phyloP scores from a whole-genome alignment of 1,140 invertebrate species.

The Anagrus nilaparvatae region DNA sequence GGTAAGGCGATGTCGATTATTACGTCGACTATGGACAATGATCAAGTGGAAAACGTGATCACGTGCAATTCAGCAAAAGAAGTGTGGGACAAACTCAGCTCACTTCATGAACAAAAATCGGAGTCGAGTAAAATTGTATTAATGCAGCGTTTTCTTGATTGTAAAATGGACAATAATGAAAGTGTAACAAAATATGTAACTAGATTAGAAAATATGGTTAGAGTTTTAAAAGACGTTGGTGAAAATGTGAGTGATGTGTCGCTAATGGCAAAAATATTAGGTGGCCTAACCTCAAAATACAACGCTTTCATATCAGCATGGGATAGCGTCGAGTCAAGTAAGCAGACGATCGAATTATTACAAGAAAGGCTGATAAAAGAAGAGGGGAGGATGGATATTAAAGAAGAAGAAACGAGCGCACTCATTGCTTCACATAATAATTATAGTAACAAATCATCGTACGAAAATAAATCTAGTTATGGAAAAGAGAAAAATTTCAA shows the following conservation, averaged over 20 bases:
- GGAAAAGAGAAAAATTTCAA: neutral
- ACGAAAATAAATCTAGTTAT: neutral
- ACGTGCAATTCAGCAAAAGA: conserved; percentile 8
- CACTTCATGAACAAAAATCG: conserved; percentile 15
- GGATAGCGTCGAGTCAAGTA: conserved; percentile 3
- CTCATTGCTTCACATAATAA: no score
- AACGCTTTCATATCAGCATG: conserved; percentile 12
- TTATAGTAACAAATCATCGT: neutral
- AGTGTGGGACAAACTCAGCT: conserved; percentile 17
- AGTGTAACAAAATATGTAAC: conserved; percentile 14
- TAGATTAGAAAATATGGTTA: conserved; percentile 12
- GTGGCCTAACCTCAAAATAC: conserved; percentile 8
- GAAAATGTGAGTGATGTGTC: conserved; percentile 2
- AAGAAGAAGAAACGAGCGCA: conserved; percentile 1
- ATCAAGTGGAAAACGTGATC: conserved; percentile 8
- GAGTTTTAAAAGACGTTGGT: conserved; percentile 14
- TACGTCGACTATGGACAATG: conserved; percentile 1
- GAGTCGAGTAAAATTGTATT: conserved; percentile 13
- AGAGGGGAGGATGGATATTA: neutral
- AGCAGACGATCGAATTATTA: conserved; percentile 9
- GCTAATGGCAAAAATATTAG: conserved; percentile 13
- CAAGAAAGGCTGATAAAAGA: conserved; percentile 7
- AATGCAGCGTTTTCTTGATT: conserved; percentile 14
- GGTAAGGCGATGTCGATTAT: conserved; percentile 8
- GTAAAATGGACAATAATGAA: conserved; percentile 8